Evolutionary conservation across 2,888 invertebrate genomes (phyloP).

Genomic region (Formica aserva): DNA sequence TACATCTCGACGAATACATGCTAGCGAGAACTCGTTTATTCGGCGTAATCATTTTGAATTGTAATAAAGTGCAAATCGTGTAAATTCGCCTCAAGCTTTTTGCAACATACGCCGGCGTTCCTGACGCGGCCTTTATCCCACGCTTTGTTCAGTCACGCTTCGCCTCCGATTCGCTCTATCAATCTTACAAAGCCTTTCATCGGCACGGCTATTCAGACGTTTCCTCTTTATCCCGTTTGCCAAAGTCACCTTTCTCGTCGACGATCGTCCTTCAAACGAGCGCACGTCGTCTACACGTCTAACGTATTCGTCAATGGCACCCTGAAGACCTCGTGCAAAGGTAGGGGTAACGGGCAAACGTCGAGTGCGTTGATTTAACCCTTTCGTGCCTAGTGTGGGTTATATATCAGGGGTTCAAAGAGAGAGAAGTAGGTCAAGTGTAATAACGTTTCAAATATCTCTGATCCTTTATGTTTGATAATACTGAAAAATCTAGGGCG

Average conservation of each 20-base stretch:
- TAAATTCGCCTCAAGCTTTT: conserved; percentile 56
- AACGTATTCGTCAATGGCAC: conserved; percentile 41
- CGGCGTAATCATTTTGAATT: conserved; percentile 33
- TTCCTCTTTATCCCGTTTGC: conserved; percentile 51
- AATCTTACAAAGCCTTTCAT: conserved; percentile 67
- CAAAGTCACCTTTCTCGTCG: conserved; percentile 46
- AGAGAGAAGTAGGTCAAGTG: conserved; percentile 12
- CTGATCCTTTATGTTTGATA: neutral
- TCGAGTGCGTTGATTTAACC: conserved; percentile 33
- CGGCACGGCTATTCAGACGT: conserved; percentile 55
- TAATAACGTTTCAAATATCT: conserved; percentile 16
- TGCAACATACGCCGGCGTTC: conserved; percentile 48
- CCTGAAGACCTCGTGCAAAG: neutral
- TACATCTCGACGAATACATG: conserved; percentile 2
- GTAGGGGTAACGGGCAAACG: neutral
- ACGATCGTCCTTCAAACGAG: conserved; percentile 46
- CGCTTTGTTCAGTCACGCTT: conserved; percentile 59
- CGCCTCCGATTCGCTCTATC: conserved; percentile 64
- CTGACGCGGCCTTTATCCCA: conserved; percentile 50
- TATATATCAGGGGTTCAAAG: conserved; percentile 22
- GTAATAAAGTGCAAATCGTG: conserved; percentile 36
- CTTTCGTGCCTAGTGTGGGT: conserved; percentile 10
- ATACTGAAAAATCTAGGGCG: neutral
- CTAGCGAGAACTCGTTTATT: neutral
- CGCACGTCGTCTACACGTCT: conserved; percentile 32